Conservation (phyloP, 1,140 invertebrate genomes). For the Proales similis region DNA sequence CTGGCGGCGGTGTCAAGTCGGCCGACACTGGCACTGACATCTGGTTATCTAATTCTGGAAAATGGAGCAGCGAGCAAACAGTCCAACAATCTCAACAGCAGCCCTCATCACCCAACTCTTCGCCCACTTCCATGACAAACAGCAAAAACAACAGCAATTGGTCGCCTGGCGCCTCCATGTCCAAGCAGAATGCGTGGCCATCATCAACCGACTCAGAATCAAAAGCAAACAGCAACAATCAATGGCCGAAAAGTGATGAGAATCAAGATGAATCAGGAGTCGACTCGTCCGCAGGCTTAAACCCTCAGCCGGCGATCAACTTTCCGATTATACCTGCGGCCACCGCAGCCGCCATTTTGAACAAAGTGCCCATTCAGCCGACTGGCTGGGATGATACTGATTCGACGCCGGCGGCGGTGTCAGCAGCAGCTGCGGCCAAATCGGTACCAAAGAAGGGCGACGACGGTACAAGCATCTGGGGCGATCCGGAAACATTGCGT, state of each 20-base stretch:
- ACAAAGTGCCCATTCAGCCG: slow-evolving; percentile 20
- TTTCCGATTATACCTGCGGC: no score
- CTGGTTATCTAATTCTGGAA: not conserved
- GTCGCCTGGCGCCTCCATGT: slow-evolving; percentile 21
- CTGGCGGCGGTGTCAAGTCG: no score
- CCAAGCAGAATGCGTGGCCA: not conserved
- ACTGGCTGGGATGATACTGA: slow-evolving; percentile 29
- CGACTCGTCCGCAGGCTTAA: no score
- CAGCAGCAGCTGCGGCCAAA: no score
- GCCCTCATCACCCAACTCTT: slow-evolving; percentile 2
- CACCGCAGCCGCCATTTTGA: no score
- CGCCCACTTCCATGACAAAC: no score
- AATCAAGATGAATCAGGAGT: no score
- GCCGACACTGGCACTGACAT: slow-evolving; percentile 16
- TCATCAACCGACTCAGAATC: slow-evolving; percentile 1
- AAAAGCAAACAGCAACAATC: slow-evolving; percentile 1
- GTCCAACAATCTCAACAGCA: slow-evolving; percentile 11
- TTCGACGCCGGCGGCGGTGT: not conserved
- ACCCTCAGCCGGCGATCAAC: no score
- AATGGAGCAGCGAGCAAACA: not conserved
- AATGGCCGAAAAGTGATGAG: no score
- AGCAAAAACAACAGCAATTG: no score
- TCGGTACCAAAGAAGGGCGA: slow-evolving; percentile 8
- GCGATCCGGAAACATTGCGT: slow-evolving; percentile 3
- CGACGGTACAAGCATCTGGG: slow-evolving; percentile 34